phyloP scores from a whole-genome alignment of 2,113 vertebrate species.

The Podiceps cristatus region DNA sequence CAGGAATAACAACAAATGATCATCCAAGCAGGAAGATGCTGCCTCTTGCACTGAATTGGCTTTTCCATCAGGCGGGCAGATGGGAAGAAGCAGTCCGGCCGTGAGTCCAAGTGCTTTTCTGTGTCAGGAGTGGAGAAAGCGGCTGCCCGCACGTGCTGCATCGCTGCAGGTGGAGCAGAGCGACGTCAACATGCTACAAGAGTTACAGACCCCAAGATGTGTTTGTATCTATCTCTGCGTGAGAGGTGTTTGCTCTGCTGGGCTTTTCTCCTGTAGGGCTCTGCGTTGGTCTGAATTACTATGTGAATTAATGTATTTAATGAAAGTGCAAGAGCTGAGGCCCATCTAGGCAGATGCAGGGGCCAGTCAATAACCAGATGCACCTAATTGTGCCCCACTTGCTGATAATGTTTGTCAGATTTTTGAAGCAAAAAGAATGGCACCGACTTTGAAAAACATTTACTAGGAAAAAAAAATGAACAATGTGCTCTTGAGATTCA shows the following conservation, averaged over 20 bases:
- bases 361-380: neutral
- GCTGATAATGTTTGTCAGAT: neutral
- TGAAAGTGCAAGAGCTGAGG: neutral
- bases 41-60: neutral
- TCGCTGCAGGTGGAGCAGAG: neutral
- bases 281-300: neutral
- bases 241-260: neutral
- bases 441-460: neutral
- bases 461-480: neutral
- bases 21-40: neutral
- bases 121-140: accelerated
- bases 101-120: neutral
- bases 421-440: neutral
- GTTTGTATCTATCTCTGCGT: no score
- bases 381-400: neutral
- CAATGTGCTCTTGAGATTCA: neutral
- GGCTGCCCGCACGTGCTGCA: accelerated
- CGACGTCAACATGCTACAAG: accelerated
- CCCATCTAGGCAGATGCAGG: accelerated
- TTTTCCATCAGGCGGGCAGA: neutral
- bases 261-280: neutral
- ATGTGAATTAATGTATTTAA: neutral
- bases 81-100: neutral
- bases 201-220: no score
- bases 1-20: neutral